A percentile compares a stretch with the other conserved stretches of the same genome.
Evolutionary conservation across 2,888 invertebrate species (phyloP).

Genomic region (Macaria liturata): DNA sequence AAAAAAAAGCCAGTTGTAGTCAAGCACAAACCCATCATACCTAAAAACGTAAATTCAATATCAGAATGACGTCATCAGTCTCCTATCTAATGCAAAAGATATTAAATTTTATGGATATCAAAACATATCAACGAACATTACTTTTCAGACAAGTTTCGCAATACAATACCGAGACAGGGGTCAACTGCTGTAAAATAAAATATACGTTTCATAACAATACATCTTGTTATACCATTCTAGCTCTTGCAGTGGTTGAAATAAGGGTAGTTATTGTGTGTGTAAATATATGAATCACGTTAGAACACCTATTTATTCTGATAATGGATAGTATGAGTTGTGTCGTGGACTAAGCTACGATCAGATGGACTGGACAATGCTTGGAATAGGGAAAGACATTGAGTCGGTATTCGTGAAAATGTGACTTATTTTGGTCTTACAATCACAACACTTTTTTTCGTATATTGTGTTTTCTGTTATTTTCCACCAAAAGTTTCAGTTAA

Average conservation of each 20-base stretch:
- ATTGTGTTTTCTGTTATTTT: too few species aligned
- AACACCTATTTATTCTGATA: slow-evolving; percentile 38
- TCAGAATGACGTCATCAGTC: too few species aligned
- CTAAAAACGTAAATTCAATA: too few species aligned
- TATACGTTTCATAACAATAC: slow-evolving; percentile 35
- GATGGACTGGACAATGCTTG: slow-evolving; percentile 62
- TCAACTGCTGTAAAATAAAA: slow-evolving; percentile 53
- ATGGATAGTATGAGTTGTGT: slow-evolving; percentile 48
- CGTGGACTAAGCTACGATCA: slow-evolving; percentile 59
- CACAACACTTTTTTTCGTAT: too few species aligned
- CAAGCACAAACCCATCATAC: too few species aligned
- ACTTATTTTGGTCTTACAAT: background rate
- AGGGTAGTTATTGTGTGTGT: slow-evolving; percentile 20
- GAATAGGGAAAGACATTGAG: slow-evolving; percentile 40
- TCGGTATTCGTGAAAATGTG: background rate
- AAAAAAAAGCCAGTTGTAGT: too few species aligned
- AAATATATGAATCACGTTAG: slow-evolving; percentile 27
- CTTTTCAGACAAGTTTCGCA: slow-evolving; percentile 43
- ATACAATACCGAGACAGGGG: slow-evolving; percentile 45
- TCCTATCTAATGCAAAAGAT: too few species aligned
- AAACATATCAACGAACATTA: slow-evolving; percentile 9
- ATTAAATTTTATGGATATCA: slow-evolving; percentile 1
- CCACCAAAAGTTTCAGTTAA: too few species aligned
- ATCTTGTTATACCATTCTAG: slow-evolving; percentile 26
- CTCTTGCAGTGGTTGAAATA: slow-evolving; percentile 14